These are phyloP conservation scores for Metopolophium dirhodum DNA, from an alignment of 1,140 invertebrate genomes.

Conservation along the genomic window DNA sequence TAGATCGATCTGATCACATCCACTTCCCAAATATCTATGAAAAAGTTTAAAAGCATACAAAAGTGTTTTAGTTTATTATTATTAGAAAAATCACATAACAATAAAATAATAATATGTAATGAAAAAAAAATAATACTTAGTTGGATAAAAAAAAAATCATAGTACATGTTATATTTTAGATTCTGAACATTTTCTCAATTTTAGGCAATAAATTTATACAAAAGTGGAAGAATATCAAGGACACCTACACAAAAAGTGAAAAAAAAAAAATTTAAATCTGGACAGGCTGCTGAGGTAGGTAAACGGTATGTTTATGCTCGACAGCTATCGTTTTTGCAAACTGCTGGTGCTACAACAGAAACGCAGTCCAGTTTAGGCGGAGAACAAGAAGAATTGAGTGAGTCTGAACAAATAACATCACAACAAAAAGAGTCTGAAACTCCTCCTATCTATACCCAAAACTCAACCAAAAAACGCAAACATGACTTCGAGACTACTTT, in stretches of 20 bases:
- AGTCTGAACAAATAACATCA: not conserved
- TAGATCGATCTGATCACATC: slow-evolving; percentile 1
- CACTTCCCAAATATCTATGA: not conserved
- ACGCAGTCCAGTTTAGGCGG: not conserved
- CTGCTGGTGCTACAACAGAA: slow-evolving; percentile 15
- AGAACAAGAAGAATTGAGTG: not conserved
- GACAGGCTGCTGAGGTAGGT: not conserved
- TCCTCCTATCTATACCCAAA: not conserved
- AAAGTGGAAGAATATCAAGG: not conserved
- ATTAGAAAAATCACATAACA: too few relatives aligned
- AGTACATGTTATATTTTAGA: too few relatives aligned
- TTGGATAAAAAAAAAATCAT: too few relatives aligned
- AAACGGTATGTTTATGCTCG: slow-evolving; percentile 33
- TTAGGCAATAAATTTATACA: not conserved
- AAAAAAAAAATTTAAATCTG: slow-evolving; percentile 3
- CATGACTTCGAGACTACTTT: not conserved
- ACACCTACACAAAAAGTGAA: not conserved
- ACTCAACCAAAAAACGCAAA: slow-evolving; percentile 8
- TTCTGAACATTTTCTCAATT: not conserved
- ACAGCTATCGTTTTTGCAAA: slow-evolving; percentile 13
- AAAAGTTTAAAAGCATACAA: too few relatives aligned
- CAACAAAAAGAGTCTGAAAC: not conserved
- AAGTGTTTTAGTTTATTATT: too few relatives aligned
- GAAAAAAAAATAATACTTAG: too few relatives aligned
- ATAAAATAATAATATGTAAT: too few relatives aligned